Base-by-base conservation (phyloP, 2,888 invertebrate genomes). In the Torymus aiolomorphi region DNA sequence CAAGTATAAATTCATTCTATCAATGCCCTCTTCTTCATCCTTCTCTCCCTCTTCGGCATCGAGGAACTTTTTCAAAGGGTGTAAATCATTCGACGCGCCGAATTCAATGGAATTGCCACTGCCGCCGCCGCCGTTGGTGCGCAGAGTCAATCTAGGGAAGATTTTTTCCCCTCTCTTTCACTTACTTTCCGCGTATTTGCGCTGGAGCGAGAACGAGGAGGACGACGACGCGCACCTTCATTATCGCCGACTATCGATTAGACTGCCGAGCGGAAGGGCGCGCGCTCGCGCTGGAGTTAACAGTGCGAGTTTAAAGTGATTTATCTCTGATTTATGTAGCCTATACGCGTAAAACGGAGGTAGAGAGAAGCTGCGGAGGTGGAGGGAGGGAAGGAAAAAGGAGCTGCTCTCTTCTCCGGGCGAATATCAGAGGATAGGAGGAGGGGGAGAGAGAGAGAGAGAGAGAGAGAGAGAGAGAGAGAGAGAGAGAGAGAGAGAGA, bases 221-320 rank as follows among this genome's bases (percentile, higher is more conserved):
- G 18, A 18, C 20, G 61, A 16, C 1, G 62, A 12, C 52, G 42
- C 85, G 84, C 84, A 87, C 84, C 85, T 88, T 88, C 88, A 86
- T 88, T 88, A 88, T 86, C 85, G 84, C 81, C 62, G 84, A 82
- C 85, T 86, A 87, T 88, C 87, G 88, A 88, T 88, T 88, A 83
- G 80, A 80, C 78, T 69, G 77, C 78, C 78, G 31, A 31, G 31
- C 31, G 70, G 84, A 82, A 82, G 78, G 79, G 80, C 72, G 67
- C 81, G 81, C 82, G 82, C 78, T 49, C 66, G 56, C 80, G 82
- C 86, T 86, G 88, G 86, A 88, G 87, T 86, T 87, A 88, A 88
- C 88, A 88, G 88, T 86, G 86, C 86, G 87, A 88, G 87, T 87
- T 87, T 88, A 87, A 88, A 88, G 88, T 89, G 89, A 89, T 89